A percentile compares a stretch with the other conserved stretches of the same genome.
phyloP scores from a whole-genome alignment of 2,113 vertebrate species.

The Poeciliopsis occidentalis region DNA sequence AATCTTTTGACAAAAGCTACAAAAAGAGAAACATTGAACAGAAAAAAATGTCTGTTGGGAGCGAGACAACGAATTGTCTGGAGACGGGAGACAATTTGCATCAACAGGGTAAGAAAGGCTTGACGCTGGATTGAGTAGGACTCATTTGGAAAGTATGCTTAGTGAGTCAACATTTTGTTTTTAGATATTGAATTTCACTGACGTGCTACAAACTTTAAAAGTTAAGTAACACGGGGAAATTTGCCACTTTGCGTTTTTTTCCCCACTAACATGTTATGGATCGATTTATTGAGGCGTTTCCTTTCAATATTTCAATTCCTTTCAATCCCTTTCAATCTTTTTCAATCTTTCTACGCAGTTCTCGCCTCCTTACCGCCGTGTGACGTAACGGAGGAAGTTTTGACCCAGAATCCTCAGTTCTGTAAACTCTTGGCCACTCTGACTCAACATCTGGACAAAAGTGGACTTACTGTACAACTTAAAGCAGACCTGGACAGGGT shows the following conservation, averaged over 20 bases:
- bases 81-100: conserved; percentile 65
- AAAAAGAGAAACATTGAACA: too few species aligned
- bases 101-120: conserved; percentile 65
- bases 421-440: conserved; percentile 82
- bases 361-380: conserved; percentile 79
- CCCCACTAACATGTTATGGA: too few species aligned
- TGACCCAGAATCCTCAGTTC: conserved; percentile 82
- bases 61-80: conserved; percentile 26
- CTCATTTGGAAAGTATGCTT: background rate
- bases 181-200: too few species aligned
- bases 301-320: too few species aligned
- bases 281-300: too few species aligned
- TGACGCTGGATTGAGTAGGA: background rate
- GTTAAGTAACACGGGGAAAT: too few species aligned
- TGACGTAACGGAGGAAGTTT: conserved; percentile 81
- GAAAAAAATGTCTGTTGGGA: too few species aligned
- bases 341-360: conserved; percentile 45
- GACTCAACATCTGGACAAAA: conserved; percentile 80
- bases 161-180: too few species aligned
- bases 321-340: too few species aligned
- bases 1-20: too few species aligned
- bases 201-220: too few species aligned
- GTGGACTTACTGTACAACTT: conserved; percentile 78
- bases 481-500: conserved; percentile 84
- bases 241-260: too few species aligned